Base-by-base conservation (phyloP, 2,888 invertebrate species). In the Ophion slaviceki region DNA sequence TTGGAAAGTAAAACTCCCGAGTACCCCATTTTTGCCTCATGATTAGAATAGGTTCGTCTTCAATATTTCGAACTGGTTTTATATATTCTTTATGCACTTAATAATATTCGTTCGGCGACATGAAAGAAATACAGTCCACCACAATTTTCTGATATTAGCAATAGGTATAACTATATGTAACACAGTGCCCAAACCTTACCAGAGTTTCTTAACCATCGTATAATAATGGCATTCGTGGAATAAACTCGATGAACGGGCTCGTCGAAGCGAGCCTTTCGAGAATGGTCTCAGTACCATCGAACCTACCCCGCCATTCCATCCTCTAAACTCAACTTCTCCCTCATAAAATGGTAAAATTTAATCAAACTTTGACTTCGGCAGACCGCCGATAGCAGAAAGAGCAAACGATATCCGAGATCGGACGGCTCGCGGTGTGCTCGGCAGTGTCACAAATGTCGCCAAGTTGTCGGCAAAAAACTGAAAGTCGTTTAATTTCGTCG, bases 271-370 rank as follows among this genome's bases (percentile, higher is more conserved):
- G 67, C 45, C 40, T 78, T 59, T 66, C 28, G 67, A 67, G 67
- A 62, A 67, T 40, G 57, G 61, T 68, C 71, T 72, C 77, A 36
- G 66, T 80, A 59, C 66, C 62, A 57, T 80, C 71, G 47, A 83
- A 80, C 80, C 74, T 78, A 6, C 36, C 36, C 36, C 36, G 36
- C 6, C 36, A 71, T 64, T 24, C 24, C 67, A 14, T 67, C 28
- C 59, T 20, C 28, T 24, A 10, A 53, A 68, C 67, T 47, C 57
- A 32, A 70, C 40, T 68, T 59, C 80, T 70, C 70, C 40, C 88
- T 89, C 90, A 89, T 91, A 91, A 91, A 91, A 90, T 88, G 84
- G 85, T 70, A 70, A 87, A 89, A 90, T 91, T 91, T 91, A 91
- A 91, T 91, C 90, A 91, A 91, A 91, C 88, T 89, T 89, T 84